Base-by-base conservation (phyloP, 2,888 invertebrate genomes). In the Carcina quercana region DNA sequence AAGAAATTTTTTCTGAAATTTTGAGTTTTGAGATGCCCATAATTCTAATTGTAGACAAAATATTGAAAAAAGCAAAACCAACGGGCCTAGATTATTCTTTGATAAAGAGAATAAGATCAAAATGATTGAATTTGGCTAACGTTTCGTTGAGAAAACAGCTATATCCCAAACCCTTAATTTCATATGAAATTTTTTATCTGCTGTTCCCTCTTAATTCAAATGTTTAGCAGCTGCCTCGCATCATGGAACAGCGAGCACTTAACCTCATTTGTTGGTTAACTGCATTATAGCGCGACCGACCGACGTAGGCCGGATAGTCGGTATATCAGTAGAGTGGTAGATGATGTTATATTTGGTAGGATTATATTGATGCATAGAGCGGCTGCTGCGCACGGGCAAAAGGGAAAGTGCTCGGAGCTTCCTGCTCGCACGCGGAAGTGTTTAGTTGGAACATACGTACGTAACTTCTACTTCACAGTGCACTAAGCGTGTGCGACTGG, bases 321-420 rank as follows among this genome's bases (percentile, higher is more conserved):
- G 42, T 40, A 35, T 32, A 31, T 34, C 35, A 26, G 34, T 47
- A 28, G 27, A 32, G 32, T 27, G 38, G 35, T 41, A 41, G 50
- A 45, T 47, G 43, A 38, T 32, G 42, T 36, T 58, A 29, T 29
- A 45, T 53, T 59, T 48, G 52, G 68, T 49, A 40, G 70, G 63
- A 50, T 75, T 65, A 69, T 69, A 69, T 45, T 63, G 66, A 66
- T 73, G 72, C 69, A 71, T 70, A 64, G 60, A 55, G 65, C 62
- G 75, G 76, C 79, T 79, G 79, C 79, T 79, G 80, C 74, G 75
- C 72, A 54, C 70, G 59, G 75, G 78, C 74, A 79, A 83, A 82
- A 82, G 80, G 78, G 82, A 83, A 83, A 83, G 82, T 82, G 74
- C 56, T 58, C 54, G 59, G 55, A 40, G 68, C 70, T 83, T 82